Evolutionary conservation across 2,113 vertebrate species (phyloP).

Genomic region (Hydrochoerus hydrochaeris): DNA sequence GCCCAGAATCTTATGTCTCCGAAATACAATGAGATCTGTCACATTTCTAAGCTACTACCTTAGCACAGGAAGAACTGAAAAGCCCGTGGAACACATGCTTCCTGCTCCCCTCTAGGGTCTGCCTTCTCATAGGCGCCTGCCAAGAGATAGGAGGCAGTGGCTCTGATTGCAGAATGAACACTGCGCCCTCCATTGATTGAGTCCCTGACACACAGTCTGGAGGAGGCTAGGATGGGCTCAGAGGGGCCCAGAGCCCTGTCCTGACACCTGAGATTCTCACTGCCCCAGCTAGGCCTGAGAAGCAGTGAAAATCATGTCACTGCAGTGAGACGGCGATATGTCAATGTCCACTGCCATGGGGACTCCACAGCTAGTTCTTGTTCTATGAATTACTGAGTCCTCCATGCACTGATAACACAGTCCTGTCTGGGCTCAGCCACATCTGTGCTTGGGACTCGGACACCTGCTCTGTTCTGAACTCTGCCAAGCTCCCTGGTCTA

Average conservation of each 20-base stretch:
- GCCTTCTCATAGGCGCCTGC: not conserved
- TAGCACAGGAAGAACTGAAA: no score
- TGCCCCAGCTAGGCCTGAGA: not conserved
- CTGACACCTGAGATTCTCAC: not conserved
- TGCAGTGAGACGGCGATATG: not conserved
- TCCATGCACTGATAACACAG: not conserved
- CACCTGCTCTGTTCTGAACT: not conserved
- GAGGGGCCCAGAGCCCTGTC: not conserved
- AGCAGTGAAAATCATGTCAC: not conserved
- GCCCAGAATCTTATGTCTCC: no score
- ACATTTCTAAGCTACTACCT: no score
- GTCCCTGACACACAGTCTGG: not conserved
- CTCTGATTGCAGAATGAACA: not conserved
- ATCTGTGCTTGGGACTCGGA: not conserved
- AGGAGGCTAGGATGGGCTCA: not conserved
- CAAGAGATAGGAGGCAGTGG: no score
- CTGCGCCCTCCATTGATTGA: no score
- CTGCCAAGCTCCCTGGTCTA: not conserved
- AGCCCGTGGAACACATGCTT: no score
- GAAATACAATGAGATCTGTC: no score
- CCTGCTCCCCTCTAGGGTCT: no score
- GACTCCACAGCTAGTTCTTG: not conserved
- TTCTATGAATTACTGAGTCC: not conserved
- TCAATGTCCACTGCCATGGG: not conserved
- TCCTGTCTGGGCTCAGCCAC: not conserved